phyloP scores from a whole-genome alignment of 2,888 invertebrate genomes.

The Melinaea menophilus region DNA sequence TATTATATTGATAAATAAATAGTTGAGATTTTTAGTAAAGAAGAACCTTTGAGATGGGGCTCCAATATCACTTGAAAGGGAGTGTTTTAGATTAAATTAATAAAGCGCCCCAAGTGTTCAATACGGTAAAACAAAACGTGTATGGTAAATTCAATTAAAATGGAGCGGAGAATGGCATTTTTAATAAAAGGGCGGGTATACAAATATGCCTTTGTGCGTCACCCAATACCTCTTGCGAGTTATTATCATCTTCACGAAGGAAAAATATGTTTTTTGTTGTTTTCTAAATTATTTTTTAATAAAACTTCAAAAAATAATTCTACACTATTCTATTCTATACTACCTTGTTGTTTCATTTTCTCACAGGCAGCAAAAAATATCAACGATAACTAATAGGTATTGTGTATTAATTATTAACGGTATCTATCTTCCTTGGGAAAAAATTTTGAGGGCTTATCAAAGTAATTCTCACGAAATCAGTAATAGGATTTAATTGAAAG shows the following conservation, averaged over 20 bases:
- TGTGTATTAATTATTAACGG: too few relatives aligned
- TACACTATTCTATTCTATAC: too few relatives aligned
- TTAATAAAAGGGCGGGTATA: constrained; percentile 32
- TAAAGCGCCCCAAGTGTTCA: constrained; percentile 3
- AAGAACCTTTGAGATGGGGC: neutral
- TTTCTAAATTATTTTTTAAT: too few relatives aligned
- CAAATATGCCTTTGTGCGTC: constrained; percentile 35
- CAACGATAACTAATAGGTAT: too few relatives aligned
- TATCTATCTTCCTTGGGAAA: too few relatives aligned
- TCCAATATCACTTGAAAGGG: neutral
- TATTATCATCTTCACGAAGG: constrained; percentile 7
- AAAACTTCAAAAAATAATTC: too few relatives aligned
- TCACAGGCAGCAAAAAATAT: too few relatives aligned
- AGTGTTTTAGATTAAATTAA: neutral
- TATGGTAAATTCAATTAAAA: constrained; percentile 30
- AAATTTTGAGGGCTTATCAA: too few relatives aligned
- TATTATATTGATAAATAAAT: too few relatives aligned
- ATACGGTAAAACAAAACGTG: constrained; percentile 9
- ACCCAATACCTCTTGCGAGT: constrained; percentile 18
- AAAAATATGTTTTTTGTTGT: neutral
- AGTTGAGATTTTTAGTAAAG: constrained; percentile 31
- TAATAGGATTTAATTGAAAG: too few relatives aligned
- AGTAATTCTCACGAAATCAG: too few relatives aligned
- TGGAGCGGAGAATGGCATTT: constrained; percentile 31
- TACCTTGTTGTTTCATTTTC: too few relatives aligned